Evolutionary conservation across 2,888 invertebrate species (phyloP).

Genomic region (Amphipoea lucens): DNA sequence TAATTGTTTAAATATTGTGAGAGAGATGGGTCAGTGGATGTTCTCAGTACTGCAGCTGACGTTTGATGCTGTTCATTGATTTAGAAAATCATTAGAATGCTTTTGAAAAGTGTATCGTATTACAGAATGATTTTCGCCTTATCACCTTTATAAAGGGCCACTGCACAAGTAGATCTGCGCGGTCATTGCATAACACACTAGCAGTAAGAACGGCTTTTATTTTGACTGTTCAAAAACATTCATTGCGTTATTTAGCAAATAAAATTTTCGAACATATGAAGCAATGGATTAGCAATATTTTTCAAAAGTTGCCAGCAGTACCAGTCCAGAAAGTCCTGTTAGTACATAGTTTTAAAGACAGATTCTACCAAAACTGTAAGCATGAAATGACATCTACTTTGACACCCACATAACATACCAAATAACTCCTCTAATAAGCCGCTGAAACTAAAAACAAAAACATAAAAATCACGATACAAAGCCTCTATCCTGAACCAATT

Average conservation of each 20-base stretch:
- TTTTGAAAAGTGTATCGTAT: not conserved
- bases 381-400: not conserved
- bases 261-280: not conserved
- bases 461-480: conserved; percentile 55
- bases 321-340: too few species aligned
- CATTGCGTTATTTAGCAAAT: too few species aligned
- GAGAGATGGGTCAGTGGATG: conserved; percentile 45
- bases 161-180: not conserved
- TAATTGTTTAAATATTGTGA: conserved; percentile 81
- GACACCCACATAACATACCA: not conserved
- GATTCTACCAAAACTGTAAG: conserved; percentile 1
- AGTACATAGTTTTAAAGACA: not conserved
- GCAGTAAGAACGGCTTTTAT: not conserved
- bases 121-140: not conserved
- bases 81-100: not conserved
- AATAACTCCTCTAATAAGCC: conserved; percentile 23
- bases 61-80: conserved; percentile 13
- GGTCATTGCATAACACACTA: not conserved
- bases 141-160: not conserved
- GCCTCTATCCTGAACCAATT: conserved; percentile 64
- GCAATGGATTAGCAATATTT: not conserved
- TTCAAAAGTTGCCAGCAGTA: too few species aligned
- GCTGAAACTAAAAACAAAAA: conserved; percentile 52
- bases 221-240: not conserved
- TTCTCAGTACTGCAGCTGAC: conserved; percentile 35